Evolutionary conservation across 2,797 vertebrate genomes (phyloP).

Genomic region (Furcifer pardalis): DNA sequence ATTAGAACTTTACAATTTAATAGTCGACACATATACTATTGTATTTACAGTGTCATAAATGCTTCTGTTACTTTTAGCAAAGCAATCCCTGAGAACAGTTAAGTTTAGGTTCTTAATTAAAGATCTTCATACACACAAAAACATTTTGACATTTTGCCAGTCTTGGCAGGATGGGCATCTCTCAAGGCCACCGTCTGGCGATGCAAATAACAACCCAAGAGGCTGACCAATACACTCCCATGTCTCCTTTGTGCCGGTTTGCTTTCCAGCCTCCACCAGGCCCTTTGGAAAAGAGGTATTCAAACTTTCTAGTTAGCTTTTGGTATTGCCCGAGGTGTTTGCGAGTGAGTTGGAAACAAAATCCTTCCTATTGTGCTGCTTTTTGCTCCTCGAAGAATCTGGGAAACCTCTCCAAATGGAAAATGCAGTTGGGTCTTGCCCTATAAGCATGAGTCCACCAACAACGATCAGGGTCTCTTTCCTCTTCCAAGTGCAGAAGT

Average conservation of each 20-base stretch:
- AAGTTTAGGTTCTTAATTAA: slow-evolving; percentile 83
- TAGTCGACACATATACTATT: slow-evolving; percentile 95
- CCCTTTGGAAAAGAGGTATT: slow-evolving; percentile 74
- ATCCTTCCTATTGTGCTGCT: slow-evolving; percentile 72
- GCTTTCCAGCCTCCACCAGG: slow-evolving; percentile 68
- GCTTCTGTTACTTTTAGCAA: slow-evolving; percentile 94
- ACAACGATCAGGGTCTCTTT: slow-evolving; percentile 59
- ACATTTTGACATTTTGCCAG: slow-evolving; percentile 59
- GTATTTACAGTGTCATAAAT: slow-evolving; percentile 99
- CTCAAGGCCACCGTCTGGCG: slow-evolving; percentile 60
- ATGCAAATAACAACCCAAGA: slow-evolving; percentile 69
- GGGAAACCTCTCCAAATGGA: slow-evolving; percentile 71
- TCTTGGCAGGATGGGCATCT: slow-evolving; percentile 63
- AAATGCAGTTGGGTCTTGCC: slow-evolving; percentile 61
- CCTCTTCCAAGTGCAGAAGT: background rate
- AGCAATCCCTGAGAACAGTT: slow-evolving; percentile 99
- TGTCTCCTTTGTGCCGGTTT: background rate
- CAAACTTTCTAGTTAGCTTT: slow-evolving; percentile 72
- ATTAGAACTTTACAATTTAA: slow-evolving; percentile 99
- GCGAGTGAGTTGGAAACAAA: slow-evolving; percentile 63
- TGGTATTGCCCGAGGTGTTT: slow-evolving; percentile 63
- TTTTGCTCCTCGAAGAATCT: slow-evolving; percentile 70
- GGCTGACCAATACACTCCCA: slow-evolving; percentile 75
- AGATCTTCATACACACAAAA: slow-evolving; percentile 66
- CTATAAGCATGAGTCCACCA: slow-evolving; percentile 2